phyloP scores from a whole-genome alignment of 2,888 invertebrate genomes.

The Trachelus stipa region DNA sequence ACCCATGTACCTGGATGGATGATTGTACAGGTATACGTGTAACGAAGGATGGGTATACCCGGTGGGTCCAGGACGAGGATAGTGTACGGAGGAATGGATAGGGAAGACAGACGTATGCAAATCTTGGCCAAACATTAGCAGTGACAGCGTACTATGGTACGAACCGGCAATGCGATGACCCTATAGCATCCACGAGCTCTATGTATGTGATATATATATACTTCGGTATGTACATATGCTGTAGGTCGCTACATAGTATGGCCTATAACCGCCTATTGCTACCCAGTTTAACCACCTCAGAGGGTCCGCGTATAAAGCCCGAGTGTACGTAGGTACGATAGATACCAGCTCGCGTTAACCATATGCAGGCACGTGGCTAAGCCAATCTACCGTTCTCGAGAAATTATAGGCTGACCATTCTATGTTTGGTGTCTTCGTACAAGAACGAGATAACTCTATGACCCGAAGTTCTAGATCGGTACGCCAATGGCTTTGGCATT shows the following conservation, averaged over 20 bases:
- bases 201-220: background rate
- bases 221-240: background rate
- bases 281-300: conserved; percentile 2
- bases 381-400: conserved; percentile 47
- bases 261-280: conserved; percentile 5
- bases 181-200: background rate
- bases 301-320: conserved; percentile 7
- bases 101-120: conserved; percentile 63
- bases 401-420: conserved; percentile 50
- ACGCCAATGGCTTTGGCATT: too few relatives aligned
- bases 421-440: conserved; percentile 25
- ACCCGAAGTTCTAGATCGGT: too few relatives aligned
- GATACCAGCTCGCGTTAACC: conserved; percentile 37
- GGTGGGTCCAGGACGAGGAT: conserved; percentile 10
- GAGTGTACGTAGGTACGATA: conserved; percentile 15
- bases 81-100: conserved; percentile 46
- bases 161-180: background rate
- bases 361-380: conserved; percentile 45
- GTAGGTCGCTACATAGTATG: background rate
- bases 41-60: conserved; percentile 22
- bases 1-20: background rate
- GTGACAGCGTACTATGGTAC: conserved; percentile 33
- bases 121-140: conserved; percentile 62
- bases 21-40: conserved; percentile 10
- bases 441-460: conserved; percentile 11